Conservation (phyloP, 2,888 invertebrate genomes). For the Troides helena region DNA sequence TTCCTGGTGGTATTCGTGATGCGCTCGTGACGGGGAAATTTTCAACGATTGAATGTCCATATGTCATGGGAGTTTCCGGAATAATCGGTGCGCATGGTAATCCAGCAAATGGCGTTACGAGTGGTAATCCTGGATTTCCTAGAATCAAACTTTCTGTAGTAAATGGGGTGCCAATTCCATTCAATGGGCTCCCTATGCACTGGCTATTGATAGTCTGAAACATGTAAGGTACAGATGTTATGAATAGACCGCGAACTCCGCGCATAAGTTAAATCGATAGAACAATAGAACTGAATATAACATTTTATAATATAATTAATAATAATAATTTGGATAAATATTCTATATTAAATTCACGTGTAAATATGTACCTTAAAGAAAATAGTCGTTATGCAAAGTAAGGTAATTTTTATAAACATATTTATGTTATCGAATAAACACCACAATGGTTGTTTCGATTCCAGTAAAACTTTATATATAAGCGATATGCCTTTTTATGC, state of each 20-base stretch:
- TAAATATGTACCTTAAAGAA: slow-evolving; percentile 20
- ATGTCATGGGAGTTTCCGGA: slow-evolving; percentile 28
- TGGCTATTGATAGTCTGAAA: slow-evolving; percentile 26
- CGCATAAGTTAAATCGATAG: neutral
- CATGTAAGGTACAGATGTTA: neutral
- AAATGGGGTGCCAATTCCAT: slow-evolving; percentile 11
- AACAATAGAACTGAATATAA: neutral
- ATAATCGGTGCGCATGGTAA: slow-evolving; percentile 21
- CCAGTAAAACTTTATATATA: slow-evolving; percentile 28
- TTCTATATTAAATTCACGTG: neutral
- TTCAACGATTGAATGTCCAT: slow-evolving; percentile 19
- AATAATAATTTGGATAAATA: neutral
- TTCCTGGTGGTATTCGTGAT: slow-evolving; percentile 46
- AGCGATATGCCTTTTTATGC: slow-evolving; percentile 19
- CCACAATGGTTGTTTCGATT: slow-evolving; percentile 1
- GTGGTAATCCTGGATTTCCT: slow-evolving; percentile 15
- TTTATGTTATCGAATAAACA: slow-evolving; percentile 5
- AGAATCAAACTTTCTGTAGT: slow-evolving; percentile 19
- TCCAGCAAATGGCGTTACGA: slow-evolving; percentile 16
- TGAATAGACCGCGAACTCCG: neutral
- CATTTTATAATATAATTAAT: neutral
- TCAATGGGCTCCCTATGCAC: slow-evolving; percentile 20
- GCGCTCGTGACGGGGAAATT: slow-evolving; percentile 37
- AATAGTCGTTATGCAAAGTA: slow-evolving; percentile 16
- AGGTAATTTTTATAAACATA: slow-evolving; percentile 18